Conservation (phyloP, 2,888 invertebrate genomes). For the Ephialtes manifestator region DNA sequence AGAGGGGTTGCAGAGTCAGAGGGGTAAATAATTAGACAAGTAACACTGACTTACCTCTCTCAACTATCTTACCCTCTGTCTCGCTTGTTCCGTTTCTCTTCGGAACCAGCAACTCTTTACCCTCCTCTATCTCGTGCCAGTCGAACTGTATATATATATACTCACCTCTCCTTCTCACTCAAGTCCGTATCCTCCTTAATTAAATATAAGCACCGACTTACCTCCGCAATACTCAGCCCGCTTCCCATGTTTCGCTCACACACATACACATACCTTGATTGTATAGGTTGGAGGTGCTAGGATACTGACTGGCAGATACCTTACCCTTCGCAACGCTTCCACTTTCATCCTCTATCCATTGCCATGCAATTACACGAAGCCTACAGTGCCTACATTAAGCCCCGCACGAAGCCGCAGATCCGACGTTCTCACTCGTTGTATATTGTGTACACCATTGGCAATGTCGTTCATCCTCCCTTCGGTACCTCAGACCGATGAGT, state of each 20-base stretch:
- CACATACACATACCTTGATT: conserved; percentile 25
- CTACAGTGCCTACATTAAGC: conserved; percentile 65
- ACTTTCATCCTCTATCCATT: conserved; percentile 69
- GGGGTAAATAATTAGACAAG: conserved; percentile 83
- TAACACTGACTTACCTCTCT: conserved; percentile 77
- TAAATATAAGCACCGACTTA: conserved; percentile 83
- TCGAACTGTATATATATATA: conserved; percentile 11
- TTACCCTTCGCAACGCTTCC: background rate
- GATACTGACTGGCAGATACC: conserved; percentile 43
- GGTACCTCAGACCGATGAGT: conserved; percentile 36
- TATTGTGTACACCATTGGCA: conserved; percentile 19
- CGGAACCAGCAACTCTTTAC: conserved; percentile 57
- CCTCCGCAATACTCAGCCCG: conserved; percentile 76
- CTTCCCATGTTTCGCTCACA: conserved; percentile 26
- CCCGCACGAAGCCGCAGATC: conserved; percentile 58
- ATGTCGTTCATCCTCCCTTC: conserved; percentile 33
- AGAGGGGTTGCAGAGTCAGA: conserved; percentile 62
- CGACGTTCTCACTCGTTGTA: conserved; percentile 25
- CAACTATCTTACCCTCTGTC: conserved; percentile 60
- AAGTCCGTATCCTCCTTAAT: conserved; percentile 81
- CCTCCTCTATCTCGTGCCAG: conserved; percentile 58
- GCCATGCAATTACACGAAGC: conserved; percentile 75
- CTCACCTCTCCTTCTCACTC: conserved; percentile 64
- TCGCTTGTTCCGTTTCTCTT: conserved; percentile 49
- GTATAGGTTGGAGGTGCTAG: conserved; percentile 18